Base-by-base conservation (phyloP, 1,140 invertebrate species). In the Sycophila sp. region DNA sequence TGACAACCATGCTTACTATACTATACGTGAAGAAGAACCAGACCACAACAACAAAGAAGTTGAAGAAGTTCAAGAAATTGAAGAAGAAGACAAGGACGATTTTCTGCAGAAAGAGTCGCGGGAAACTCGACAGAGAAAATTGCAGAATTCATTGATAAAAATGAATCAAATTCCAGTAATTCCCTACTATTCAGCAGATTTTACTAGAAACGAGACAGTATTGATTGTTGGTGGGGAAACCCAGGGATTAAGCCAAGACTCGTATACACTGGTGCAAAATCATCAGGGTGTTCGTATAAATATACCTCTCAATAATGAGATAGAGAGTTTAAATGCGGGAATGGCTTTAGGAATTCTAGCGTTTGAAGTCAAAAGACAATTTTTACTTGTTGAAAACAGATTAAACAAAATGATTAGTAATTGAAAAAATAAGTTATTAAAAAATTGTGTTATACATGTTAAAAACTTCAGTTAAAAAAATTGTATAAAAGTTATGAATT, bases 161-260 rank as follows among this genome's bases (percentile, higher is more conserved):
- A n/a, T n/a, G n/a, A n/a, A 60, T 73, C 69, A 19, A 64, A 75
- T 28, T 58, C 89, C 90, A 10, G 74, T 90, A 45, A 60, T 89
- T 26, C 89, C 91, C 36, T 94, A 94, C 83, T 91, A 89, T 81
- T 77, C 85, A 38, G 77, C 91, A 7, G 81, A 92, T 76, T 93
- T 89, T 82, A 78, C 83, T 28, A 74, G 80, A 38, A 81, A 81
- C 5, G 77, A 87, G 49, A 83, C 90, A 17, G 88, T 91, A 28
- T 77, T 97, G 1, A 87, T 98, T 36, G 87, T 97, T 75, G 94
- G 95, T 24, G 94, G 95, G n/a, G 96, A 98, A 86, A 96, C 94
- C 17, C 89, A 93, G 82, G 94, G 96, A 0, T 85, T 97, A 4
- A 94, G 92, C 87, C 73, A 87, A 40, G 87, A 92, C 63, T 90